Evolutionary conservation across 2,113 vertebrate genomes (phyloP), one percentile per base, ranked within the genome.

Genomic region (Ochotona curzoniae): DNA sequence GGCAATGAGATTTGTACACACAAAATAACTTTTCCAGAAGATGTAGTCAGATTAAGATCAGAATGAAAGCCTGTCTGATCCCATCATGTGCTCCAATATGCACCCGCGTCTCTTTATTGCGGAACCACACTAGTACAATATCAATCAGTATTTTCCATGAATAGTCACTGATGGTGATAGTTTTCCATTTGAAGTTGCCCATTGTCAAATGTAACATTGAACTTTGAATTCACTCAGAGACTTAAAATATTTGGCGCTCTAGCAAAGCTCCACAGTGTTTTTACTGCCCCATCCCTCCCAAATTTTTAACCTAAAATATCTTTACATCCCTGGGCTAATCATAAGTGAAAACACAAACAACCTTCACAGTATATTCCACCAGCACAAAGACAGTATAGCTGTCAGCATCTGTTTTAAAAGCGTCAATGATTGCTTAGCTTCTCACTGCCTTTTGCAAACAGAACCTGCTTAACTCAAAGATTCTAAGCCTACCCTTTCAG

Each of bases 401-500:
- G 64, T 87, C 84, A 76, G 76, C 80, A 87, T 79, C 18, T 47
- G 80, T 57, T 60, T 84, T 71, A 47, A 5, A 83, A 88, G 23
- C 89, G 32, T 64, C 30, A 84, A 1, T 35, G 67, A 87, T 83
- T 51, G 14, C 9, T 89, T 75, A 17, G 75, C 71, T 11, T 61
- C 25, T 66, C 69, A 20, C 23, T 86, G 49, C 38, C n/a, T 93
- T 79, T 86, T n/a, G 51, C 54, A 57, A 79, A 96, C 93, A 78
- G 61, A 69, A 63, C 87, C 87, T 95, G 35, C 63, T 30, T 75
- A 89, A 23, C 2, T 79, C 60, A 93, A 87, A 93, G 25, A 32
- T 96, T 89, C 9, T 51, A 51, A 9, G 15, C 14, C 44, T 93
- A 80, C 64, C 13, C 81, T 97, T 96, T 76, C 60, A 38, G 83